Conservation (phyloP, 2,888 invertebrate species). For the Gryllus longicercus region DNA sequence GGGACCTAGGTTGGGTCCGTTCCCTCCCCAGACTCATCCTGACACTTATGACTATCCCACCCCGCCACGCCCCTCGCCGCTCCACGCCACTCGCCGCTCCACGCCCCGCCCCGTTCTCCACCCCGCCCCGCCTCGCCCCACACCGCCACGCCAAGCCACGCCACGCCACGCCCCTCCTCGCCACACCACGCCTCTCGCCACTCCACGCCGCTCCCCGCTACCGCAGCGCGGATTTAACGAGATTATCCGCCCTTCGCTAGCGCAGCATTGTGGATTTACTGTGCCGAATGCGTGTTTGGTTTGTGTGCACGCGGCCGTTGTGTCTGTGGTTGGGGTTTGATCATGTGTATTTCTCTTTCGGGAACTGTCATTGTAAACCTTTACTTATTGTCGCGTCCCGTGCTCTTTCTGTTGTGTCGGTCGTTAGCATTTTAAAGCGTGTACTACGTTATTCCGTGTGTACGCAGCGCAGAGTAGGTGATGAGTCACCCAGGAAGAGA, state of each 20-base stretch:
- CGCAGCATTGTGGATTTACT: not conserved
- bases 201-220: not conserved
- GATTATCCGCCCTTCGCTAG: not conserved
- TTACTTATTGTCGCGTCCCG: not conserved
- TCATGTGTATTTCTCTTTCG: conserved; percentile 3
- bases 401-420: not conserved
- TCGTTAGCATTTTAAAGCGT: too few relatives aligned
- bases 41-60: too few relatives aligned
- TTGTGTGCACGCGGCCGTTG: not conserved
- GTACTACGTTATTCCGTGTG: too few relatives aligned
- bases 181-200: too few relatives aligned
- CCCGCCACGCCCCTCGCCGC: not conserved
- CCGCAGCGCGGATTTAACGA: not conserved
- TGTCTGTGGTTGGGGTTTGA: not conserved
- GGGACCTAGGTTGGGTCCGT: too few relatives aligned
- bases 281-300: not conserved
- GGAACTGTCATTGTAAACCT: not conserved
- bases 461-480: too few relatives aligned
- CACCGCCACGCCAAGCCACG: not conserved
- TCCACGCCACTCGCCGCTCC: not conserved
- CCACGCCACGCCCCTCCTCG: not conserved
- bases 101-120: not conserved
- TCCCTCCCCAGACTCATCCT: too few relatives aligned
- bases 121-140: not conserved
- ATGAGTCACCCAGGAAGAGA: too few relatives aligned